Percentiles rank a stretch among this genome's conserved stretches.
These are phyloP conservation scores for Falco concolor DNA, from an alignment of 2,797 vertebrate genomes.

Conservation along the genomic window DNA sequence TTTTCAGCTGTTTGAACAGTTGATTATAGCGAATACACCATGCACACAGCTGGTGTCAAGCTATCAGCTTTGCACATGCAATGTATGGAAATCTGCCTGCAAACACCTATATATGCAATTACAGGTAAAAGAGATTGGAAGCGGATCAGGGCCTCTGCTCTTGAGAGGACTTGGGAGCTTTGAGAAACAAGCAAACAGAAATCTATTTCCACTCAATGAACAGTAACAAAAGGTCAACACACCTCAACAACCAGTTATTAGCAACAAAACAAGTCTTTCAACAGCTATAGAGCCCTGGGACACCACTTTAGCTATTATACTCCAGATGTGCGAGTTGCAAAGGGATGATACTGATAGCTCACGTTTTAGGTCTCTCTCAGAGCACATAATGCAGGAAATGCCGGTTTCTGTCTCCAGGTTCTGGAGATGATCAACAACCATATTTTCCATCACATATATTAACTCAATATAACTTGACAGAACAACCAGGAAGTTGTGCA, in stretches of 20 bases:
- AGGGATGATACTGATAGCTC: not conserved
- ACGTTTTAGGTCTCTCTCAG: rapidly evolving
- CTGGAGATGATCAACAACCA: not conserved
- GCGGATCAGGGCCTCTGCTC: not conserved
- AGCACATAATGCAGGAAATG: not conserved
- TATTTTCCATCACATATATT: not conserved
- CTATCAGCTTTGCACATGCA: not conserved
- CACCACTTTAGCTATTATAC: not conserved
- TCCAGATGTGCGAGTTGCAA: not conserved
- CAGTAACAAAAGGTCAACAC: not conserved
- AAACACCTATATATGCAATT: not conserved
- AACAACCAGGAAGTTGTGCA: not conserved
- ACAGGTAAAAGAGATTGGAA: not conserved
- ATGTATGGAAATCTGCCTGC: not conserved
- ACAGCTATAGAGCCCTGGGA: not conserved
- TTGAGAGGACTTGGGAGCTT: not conserved
- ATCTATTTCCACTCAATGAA: not conserved
- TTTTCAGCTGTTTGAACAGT: not conserved
- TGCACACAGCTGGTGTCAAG: not conserved
- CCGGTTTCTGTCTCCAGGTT: not conserved
- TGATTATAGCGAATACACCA: not conserved
- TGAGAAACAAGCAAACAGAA: not conserved
- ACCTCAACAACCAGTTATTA: not conserved
- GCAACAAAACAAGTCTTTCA: not conserved
- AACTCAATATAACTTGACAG: not conserved